Conservation (phyloP, 1,140 invertebrate genomes). For the Drosophila mayri region DNA sequence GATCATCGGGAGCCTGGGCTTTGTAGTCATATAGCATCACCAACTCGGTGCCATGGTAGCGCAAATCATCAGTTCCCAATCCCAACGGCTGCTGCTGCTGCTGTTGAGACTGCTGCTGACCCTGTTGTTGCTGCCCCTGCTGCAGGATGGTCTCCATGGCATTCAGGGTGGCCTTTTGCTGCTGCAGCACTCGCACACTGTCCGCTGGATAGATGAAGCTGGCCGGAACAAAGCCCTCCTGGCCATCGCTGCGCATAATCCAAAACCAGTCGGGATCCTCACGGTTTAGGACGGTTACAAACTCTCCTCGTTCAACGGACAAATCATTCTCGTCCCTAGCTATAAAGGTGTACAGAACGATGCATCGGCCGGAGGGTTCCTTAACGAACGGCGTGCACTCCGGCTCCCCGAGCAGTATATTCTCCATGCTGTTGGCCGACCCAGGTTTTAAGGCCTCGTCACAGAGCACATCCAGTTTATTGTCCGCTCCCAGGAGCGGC, state of each 20-base stretch:
- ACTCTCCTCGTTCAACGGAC: constrained; percentile 96
- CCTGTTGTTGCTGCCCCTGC: constrained; percentile 51
- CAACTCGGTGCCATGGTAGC: constrained; percentile 94
- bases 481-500: constrained; percentile 82
- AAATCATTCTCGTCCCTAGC: constrained; percentile 97
- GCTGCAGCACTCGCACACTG: constrained; percentile 89
- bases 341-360: constrained; percentile 96
- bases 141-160: constrained; percentile 62
- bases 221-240: constrained; percentile 97
- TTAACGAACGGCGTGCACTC: constrained; percentile 93
- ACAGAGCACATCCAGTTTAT: constrained; percentile 84
- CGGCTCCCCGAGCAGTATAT: constrained; percentile 84
- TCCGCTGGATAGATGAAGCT: constrained; percentile 97
- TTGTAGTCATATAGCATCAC: constrained; percentile 98
- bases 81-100: constrained; percentile 77
- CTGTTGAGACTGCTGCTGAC: constrained; percentile 32
- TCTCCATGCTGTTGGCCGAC: constrained; percentile 85
- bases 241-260: constrained; percentile 95
- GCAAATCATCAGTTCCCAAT: constrained; percentile 87
- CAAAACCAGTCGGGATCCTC: constrained; percentile 98
- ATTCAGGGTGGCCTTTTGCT: constrained; percentile 70
- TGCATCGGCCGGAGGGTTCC: constrained; percentile 95
- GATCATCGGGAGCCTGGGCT: constrained; percentile 96
- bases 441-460: constrained; percentile 43
- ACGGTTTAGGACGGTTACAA: constrained; percentile 96